Conservation (phyloP, 2,797 vertebrate species). For the Melanotaenia trifasciata region DNA sequence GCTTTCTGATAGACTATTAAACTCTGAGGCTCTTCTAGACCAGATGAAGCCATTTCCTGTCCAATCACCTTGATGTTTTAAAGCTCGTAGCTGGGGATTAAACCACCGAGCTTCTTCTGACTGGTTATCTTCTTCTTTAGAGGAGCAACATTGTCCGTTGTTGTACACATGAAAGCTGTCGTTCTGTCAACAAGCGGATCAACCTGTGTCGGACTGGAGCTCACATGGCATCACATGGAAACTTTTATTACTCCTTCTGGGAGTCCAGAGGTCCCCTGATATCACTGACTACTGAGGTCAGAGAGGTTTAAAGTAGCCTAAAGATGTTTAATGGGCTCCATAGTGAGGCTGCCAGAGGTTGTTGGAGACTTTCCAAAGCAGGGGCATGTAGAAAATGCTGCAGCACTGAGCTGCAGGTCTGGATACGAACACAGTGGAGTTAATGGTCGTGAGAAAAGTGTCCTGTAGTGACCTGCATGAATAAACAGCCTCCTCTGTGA, state of each 20-base stretch:
- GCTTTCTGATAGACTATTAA: no score
- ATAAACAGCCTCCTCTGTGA: constrained; percentile 41
- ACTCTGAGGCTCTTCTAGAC: no score
- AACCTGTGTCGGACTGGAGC: no score
- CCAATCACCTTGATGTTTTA: no score
- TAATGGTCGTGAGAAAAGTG: constrained; percentile 49
- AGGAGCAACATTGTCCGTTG: no score
- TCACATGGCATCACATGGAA: background rate
- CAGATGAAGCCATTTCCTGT: no score
- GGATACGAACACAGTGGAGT: constrained; percentile 33
- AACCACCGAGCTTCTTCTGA: no score
- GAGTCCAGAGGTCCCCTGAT: background rate
- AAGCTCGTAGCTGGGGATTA: background rate
- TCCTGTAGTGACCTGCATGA: constrained; percentile 39
- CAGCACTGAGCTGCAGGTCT: constrained; percentile 17
- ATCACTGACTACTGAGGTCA: background rate
- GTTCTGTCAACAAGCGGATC: background rate
- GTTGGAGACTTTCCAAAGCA: constrained; percentile 27
- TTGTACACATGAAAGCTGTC: no score
- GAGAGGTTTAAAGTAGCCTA: background rate
- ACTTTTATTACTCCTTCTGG: background rate
- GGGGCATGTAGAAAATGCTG: background rate
- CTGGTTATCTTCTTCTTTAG: no score
- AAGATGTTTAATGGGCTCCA: constrained; percentile 14
- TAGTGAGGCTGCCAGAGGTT: constrained; percentile 15